phyloP scores from a whole-genome alignment of 2,888 invertebrate species.

The Uloborus plumipes region DNA sequence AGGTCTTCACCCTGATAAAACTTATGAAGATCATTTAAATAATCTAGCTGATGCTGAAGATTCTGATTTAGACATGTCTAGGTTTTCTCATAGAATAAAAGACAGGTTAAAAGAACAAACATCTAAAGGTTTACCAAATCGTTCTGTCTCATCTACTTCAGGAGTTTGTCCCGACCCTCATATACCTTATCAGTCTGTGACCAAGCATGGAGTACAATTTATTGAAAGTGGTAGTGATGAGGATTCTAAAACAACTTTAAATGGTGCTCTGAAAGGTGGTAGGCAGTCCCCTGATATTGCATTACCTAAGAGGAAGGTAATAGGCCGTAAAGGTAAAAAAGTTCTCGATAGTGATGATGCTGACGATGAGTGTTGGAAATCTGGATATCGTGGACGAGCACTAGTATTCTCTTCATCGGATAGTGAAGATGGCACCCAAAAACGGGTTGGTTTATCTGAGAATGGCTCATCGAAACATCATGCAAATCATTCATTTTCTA shows the following conservation, averaged over 20 bases:
- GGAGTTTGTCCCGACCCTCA: too few species aligned
- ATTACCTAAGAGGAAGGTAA: background rate
- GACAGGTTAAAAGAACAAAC: too few species aligned
- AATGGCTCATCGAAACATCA: constrained; percentile 16
- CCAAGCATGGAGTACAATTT: background rate
- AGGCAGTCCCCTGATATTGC: constrained; percentile 25
- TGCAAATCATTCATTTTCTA: background rate
- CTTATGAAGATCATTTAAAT: constrained; percentile 33
- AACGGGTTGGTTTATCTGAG: background rate
- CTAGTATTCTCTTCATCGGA: constrained; percentile 44
- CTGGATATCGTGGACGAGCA: constrained; percentile 20
- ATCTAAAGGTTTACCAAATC: too few species aligned
- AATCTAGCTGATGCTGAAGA: constrained; percentile 19
- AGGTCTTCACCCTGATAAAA: constrained; percentile 37
- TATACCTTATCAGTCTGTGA: too few species aligned
- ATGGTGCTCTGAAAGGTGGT: constrained; percentile 57
- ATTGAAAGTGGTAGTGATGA: constrained; percentile 53
- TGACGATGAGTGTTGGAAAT: constrained; percentile 17
- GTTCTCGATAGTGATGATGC: constrained; percentile 41
- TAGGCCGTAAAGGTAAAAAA: constrained; percentile 31
- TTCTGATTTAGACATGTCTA: constrained; percentile 8
- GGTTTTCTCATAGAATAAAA: too few species aligned
- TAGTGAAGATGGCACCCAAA: constrained; percentile 37
- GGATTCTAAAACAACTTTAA: constrained; percentile 22
- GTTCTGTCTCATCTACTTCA: too few species aligned